Percentiles rank a stretch among this genome's conserved stretches.
Evolutionary conservation across 1,140 invertebrate species (phyloP).

Genomic region (Frieseomelitta varia): DNA sequence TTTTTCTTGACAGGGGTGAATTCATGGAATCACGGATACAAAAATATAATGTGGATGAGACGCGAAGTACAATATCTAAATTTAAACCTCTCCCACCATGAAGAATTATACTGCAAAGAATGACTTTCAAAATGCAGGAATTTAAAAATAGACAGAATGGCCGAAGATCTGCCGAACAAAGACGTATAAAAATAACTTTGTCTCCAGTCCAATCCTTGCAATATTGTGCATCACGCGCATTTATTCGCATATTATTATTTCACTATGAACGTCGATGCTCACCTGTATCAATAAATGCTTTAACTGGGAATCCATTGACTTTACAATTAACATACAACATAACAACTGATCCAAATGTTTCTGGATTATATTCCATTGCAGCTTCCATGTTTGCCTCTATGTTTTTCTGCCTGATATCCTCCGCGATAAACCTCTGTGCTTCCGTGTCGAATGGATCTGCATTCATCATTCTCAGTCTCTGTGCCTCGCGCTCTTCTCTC

Average conservation of each 20-base stretch:
- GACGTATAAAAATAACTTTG: conserved; percentile 56
- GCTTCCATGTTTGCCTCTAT: conserved; percentile 99
- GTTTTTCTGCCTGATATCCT: conserved; percentile 97
- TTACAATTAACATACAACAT: conserved; percentile 99
- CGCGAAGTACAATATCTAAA: conserved; percentile 33
- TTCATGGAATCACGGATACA: neutral
- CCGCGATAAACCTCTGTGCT: conserved; percentile 96
- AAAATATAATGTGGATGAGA: neutral
- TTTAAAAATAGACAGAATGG: conserved; percentile 61
- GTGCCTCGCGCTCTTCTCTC: conserved; percentile 90
- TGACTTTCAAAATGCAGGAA: conserved; percentile 38
- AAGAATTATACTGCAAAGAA: conserved; percentile 19
- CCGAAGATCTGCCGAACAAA: conserved; percentile 27
- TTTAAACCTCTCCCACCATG: conserved; percentile 49
- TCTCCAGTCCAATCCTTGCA: neutral
- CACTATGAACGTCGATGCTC: conserved; percentile 22
- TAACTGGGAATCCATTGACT: conserved; percentile 97
- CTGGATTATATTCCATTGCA: conserved; percentile 98
- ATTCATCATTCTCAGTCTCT: conserved; percentile 93
- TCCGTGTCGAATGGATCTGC: conserved; percentile 98
- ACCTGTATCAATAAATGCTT: conserved; percentile 99
- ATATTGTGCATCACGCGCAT: neutral
- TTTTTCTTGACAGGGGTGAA: neutral
- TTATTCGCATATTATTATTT: neutral
- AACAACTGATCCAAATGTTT: conserved; percentile 97